Evolutionary conservation across 2,113 vertebrate genomes (phyloP), one percentile per base, ranked within the genome.

Genomic region (Egretta garzetta): DNA sequence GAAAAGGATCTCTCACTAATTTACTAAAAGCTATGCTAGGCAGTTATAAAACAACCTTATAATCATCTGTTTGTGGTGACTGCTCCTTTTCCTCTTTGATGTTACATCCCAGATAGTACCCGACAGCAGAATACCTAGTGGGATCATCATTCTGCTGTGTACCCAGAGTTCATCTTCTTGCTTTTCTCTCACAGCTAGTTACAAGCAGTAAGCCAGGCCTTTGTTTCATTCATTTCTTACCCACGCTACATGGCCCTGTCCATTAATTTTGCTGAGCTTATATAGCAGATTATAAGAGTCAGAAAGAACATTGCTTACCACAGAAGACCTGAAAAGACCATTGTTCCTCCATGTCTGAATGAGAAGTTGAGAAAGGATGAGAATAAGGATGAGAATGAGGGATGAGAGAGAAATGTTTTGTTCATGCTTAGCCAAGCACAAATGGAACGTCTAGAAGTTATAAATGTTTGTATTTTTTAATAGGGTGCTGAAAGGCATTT

Each of bases 71-170:
- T 91, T 91, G 87, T 58, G n/a, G 70, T 86, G 66, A 72, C 53
- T 91, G 80, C 49, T 91, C 41, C 55, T 73, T 58, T 80, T 85
- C 45, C 32, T 85, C 67, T 97, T 96, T 93, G 84, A 93, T 76
- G 77, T 75, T 91, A 21, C 74, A 80, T 49, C 41, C 70, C 77
- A 85, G 50, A 76, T 14, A 73, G 49, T 19, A 50, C 43, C 76
- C 0, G 1, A 72, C 49, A 85, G 86, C 58, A 76, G 53, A 41
- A 39, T 52, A 90, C 50, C 53, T 82, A 33, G 33, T 32, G 52
- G 79, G 49, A 81, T 74, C 47, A 50, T 50, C 56, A 6, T 39
- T 77, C 80, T 77, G 35, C 72, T 85, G 39, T 19, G 8, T 9
- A 56, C 23, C 49, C 37, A 13, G 26, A 49, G 43, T 12, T 75